Conservation (phyloP, 2,797 vertebrate genomes). For the Cygnus olor region DNA sequence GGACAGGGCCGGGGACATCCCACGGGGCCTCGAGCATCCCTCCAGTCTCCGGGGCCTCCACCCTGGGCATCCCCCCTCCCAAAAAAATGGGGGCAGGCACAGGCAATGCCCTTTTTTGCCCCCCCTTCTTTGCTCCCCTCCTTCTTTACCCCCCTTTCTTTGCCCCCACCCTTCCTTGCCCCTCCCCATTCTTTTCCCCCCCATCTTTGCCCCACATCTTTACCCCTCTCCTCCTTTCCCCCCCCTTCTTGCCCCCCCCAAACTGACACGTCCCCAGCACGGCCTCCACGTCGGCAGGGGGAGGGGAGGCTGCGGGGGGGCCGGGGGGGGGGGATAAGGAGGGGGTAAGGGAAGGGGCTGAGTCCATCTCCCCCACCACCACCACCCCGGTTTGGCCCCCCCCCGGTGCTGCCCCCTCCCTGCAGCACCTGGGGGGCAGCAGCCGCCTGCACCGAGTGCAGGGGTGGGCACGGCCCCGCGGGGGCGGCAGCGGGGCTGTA, state of each 20-base stretch:
- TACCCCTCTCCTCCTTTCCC: neutral
- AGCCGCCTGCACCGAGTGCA: too few species aligned
- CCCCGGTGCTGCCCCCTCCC: neutral
- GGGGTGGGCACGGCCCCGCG: too few species aligned
- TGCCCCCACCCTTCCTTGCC: too few species aligned
- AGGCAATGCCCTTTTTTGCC: neutral
- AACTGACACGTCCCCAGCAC: constrained; percentile 37
- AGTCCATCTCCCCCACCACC: neutral
- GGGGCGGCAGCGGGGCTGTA: too few species aligned
- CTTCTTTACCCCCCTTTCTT: too few species aligned
- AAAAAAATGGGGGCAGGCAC: neutral
- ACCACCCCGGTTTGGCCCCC: too few species aligned
- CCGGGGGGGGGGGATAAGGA: neutral
- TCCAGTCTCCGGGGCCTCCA: neutral
- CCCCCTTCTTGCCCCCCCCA: neutral
- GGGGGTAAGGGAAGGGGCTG: too few species aligned
- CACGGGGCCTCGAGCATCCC: neutral
- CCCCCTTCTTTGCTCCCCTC: too few species aligned
- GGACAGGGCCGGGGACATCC: neutral
- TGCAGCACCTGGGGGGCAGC: fast-evolving
- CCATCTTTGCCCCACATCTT: neutral
- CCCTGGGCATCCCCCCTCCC: neutral
- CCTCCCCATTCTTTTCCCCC: too few species aligned
- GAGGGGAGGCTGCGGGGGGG: neutral
- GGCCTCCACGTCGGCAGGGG: constrained; percentile 50